Percentiles rank a stretch among this genome's conserved stretches.
Evolutionary conservation across 2,888 invertebrate species (phyloP).

Genomic region (Synanthedon myopaeformis): DNA sequence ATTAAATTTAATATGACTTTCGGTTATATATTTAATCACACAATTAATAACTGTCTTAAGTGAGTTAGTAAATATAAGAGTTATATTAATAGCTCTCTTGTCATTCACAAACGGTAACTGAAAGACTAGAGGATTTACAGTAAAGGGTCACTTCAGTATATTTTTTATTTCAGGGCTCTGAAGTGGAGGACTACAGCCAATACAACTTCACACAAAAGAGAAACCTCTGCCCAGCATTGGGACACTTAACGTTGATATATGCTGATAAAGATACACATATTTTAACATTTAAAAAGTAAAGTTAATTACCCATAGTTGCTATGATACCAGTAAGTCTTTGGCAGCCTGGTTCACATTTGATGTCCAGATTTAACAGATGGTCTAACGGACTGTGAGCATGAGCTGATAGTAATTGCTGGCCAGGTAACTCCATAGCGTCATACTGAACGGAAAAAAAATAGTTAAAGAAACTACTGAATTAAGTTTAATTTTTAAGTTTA

Average conservation of each 20-base stretch:
- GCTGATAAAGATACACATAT: too few species aligned
- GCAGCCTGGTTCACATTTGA: conserved; percentile 53
- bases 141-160: too few species aligned
- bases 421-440: conserved; percentile 55
- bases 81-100: too few species aligned
- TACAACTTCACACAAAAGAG: too few species aligned
- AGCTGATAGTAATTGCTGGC: conserved; percentile 58
- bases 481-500: not conserved
- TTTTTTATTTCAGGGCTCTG: too few species aligned
- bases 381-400: conserved; percentile 58
- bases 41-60: not conserved
- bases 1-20: not conserved
- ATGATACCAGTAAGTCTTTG: conserved; percentile 68
- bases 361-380: conserved; percentile 54
- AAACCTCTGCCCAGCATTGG: too few species aligned
- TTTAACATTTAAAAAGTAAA: too few species aligned
- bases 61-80: too few species aligned
- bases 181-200: too few species aligned
- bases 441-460: conserved; percentile 23
- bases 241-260: too few species aligned
- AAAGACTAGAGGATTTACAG: not conserved
- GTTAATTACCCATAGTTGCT: conserved; percentile 58
- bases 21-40: not conserved
- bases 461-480: not conserved
- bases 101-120: not conserved